phyloP scores from a whole-genome alignment of 2,113 vertebrate genomes.

The Dendrocopos noguchii region DNA sequence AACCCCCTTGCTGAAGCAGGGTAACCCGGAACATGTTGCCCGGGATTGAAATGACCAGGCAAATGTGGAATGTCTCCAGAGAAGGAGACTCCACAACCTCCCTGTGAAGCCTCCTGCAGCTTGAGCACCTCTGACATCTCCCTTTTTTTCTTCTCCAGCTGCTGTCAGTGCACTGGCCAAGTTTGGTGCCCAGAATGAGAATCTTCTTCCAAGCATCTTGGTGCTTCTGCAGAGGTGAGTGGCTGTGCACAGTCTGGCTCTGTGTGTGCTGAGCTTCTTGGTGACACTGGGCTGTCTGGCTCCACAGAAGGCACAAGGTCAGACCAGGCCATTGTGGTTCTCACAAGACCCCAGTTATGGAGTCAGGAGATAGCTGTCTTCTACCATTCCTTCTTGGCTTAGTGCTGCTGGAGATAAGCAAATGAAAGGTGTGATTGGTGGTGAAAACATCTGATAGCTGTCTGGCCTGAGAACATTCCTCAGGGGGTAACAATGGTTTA shows the following conservation, averaged over 20 bases:
- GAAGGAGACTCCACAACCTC: no score
- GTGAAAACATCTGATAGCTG: no score
- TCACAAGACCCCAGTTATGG: accelerated
- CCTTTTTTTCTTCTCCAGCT: slow-evolving; percentile 73
- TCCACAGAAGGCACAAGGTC: not conserved
- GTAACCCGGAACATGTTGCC: no score
- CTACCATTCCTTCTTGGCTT: not conserved
- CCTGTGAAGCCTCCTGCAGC: no score
- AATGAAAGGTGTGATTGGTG: not conserved
- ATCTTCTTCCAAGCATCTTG: slow-evolving; percentile 92
- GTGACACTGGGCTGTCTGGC: accelerated
- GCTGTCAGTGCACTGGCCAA: slow-evolving; percentile 96
- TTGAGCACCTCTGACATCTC: not conserved
- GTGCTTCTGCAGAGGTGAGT: slow-evolving; percentile 94
- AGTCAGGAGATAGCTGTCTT: not conserved
- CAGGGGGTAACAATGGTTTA: not conserved
- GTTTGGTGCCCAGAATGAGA: slow-evolving; percentile 98
- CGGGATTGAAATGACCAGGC: no score
- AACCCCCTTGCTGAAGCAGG: no score
- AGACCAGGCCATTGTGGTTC: not conserved
- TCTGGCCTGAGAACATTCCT: not conserved
- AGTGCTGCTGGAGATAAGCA: not conserved
- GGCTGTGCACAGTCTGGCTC: not conserved
- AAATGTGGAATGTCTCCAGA: no score
- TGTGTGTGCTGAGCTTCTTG: not conserved